Base-by-base conservation (phyloP, 1,140 invertebrate species). In the Macrosteles quadrilineatus region DNA sequence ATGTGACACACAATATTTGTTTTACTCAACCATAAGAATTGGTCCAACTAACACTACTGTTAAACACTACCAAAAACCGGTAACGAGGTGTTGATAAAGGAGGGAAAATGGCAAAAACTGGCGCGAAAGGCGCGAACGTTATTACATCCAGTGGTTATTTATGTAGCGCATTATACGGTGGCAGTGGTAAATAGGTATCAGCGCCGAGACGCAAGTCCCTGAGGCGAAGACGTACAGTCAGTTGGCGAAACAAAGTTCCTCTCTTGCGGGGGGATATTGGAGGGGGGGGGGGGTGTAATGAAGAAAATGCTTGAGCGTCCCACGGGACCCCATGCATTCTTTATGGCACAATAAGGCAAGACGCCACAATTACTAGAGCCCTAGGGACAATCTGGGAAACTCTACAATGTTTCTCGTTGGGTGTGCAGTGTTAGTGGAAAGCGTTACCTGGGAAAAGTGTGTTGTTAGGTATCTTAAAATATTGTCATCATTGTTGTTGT, bases 171-270 rank as follows among this genome's bases (percentile, higher is more conserved):
- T 50, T 50, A 50, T 50, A 50, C 21, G n/a, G 47, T 50, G 47
- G 47, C 47, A 50, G 47, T 50, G 47, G 47, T 50, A 50, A 50
- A 50, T 50, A 50, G 47, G 47, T 50, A 50, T 50, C 47, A 50
- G 47, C 47, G 14, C 21, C 14, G 47, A 50, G 47, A 19, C 47
- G 21, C 14, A 3, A 19, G 47, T 50, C 47, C 47, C 47, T 4
- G 21, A 19, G 47, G 47, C 47, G 47, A 50, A 50, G 47, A 50
- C 47, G 47, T 3, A 50, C 14, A 50, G 47, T 50, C 47, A 50
- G 47, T 50, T 50, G 47, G 47, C 21, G 47, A 50, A 50, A 50
- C 47, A 50, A 50, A 50, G 47, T 50, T 50, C 6, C 21, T 4
- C 2, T 4, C 4, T 4, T 50, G 47, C 2, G 14, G 47, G 47